These are phyloP conservation scores for Sarcophaga caerulescens DNA, from an alignment of 2,888 invertebrate genomes.

Conservation along the genomic window DNA sequence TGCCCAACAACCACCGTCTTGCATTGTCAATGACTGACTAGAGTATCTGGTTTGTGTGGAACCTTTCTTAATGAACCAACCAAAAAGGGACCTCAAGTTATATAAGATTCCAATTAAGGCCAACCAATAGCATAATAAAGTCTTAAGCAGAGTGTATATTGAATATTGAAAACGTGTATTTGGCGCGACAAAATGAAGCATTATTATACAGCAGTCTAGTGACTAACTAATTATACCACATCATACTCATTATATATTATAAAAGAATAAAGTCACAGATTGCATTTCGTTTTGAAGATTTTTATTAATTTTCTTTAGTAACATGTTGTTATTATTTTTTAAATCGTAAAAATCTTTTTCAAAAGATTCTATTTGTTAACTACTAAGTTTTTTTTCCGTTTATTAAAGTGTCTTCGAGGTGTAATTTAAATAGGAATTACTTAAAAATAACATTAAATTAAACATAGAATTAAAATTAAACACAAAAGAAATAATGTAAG, in stretches of 20 bases:
- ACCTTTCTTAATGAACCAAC: too few relatives aligned
- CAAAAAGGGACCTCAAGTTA: too few relatives aligned
- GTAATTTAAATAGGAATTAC: constrained; percentile 2
- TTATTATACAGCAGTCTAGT: too few relatives aligned
- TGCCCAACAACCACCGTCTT: too few relatives aligned
- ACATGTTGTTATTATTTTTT: constrained; percentile 28
- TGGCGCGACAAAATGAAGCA: too few relatives aligned
- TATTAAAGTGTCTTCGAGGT: constrained; percentile 11
- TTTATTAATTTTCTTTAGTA: constrained; percentile 44
- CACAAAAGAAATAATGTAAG: constrained; percentile 2
- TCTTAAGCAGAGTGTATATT: too few relatives aligned
- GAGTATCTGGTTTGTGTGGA: too few relatives aligned
- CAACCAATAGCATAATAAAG: too few relatives aligned
- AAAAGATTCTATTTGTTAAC: constrained; percentile 11
- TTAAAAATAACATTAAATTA: constrained; percentile 39
- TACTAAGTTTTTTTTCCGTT: constrained; percentile 16
- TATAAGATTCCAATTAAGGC: too few relatives aligned
- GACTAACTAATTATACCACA: too few relatives aligned
- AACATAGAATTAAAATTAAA: constrained; percentile 33
- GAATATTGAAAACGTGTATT: too few relatives aligned
- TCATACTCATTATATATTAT: not conserved
- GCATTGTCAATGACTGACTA: too few relatives aligned
- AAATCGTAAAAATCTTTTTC: constrained; percentile 29
- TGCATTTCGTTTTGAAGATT: not conserved
- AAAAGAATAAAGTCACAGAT: not conserved